phyloP scores from a whole-genome alignment of 2,797 vertebrate species.

The Gorsachius magnificus region DNA sequence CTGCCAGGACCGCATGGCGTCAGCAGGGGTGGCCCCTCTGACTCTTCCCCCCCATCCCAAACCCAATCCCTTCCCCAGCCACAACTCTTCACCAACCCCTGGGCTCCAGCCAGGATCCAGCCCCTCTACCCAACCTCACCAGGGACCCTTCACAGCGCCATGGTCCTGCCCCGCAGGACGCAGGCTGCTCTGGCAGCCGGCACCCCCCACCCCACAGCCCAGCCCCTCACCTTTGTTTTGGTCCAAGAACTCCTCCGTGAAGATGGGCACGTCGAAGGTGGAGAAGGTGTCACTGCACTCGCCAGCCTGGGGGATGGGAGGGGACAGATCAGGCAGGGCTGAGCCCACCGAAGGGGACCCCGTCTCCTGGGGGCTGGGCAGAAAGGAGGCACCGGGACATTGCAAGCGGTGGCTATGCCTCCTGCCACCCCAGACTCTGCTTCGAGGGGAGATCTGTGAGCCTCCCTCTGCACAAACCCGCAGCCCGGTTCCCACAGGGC shows the following conservation, averaged over 20 bases:
- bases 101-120: not conserved
- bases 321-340: not conserved
- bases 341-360: not conserved
- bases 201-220: not conserved
- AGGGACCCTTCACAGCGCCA: not conserved
- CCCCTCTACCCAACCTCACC: not conserved
- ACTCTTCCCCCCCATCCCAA: not conserved
- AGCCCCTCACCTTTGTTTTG: slow-evolving; percentile 93
- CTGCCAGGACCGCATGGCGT: slow-evolving; percentile 8
- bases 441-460: accelerated
- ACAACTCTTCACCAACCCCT: accelerated
- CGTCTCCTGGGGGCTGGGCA: not conserved
- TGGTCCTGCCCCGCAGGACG: accelerated
- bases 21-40: accelerated
- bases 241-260: slow-evolving; percentile 98
- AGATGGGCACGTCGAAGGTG: slow-evolving; percentile 92
- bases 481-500: accelerated
- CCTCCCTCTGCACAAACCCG: not conserved
- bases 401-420: not conserved
- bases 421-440: not conserved
- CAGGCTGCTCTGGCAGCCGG: not conserved
- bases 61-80: not conserved
- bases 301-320: slow-evolving; percentile 61
- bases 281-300: slow-evolving; percentile 83
- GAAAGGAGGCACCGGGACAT: accelerated